Base-by-base conservation (phyloP, 2,113 vertebrate species). In the Sinocyclocheilus anophthalmus region DNA sequence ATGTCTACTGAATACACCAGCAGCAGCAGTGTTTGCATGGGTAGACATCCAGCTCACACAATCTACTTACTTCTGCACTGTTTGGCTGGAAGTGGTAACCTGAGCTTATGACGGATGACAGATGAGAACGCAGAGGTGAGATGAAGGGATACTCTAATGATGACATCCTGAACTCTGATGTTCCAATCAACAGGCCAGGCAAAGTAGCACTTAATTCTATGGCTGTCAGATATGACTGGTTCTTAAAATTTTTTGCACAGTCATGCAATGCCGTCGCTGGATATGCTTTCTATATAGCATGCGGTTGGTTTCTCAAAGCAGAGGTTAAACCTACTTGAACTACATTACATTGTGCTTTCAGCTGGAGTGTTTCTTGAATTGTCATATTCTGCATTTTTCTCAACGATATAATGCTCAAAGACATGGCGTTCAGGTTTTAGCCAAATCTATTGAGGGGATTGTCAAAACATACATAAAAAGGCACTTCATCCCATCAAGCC, bases 61-160 rank as follows among this genome's bases (percentile, higher is more conserved):
- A 55, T 42, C 77, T 37, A 80, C 77, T 80, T 80, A 42, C 77
- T 63, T 80, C 77, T 80, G 77, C 77, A 80, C 77, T 79, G 77
- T 79, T 24, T 79, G 55, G 77, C 77, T 79, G 77, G 77, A 61
- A 33, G 55, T 22, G 57, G 57, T 79, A 61, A 79, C 77, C 77
- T 79, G 55, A 61, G 55, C 6, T 72, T 79, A 39, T 33, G 55
- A 79, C 6, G 30, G 18, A 57, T 78, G 50, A 78, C 76, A 6
- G 76, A 78, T 53, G 76, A 30, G 16, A 20, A 78, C 5, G 2
- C 16, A 18, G 48, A 26, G 24, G 16, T 10, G 24, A 30, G 48
- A 76, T 42, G 73, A 55, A 30, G 76, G 7, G 45, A 77, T 11
- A 18, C 30, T 78, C 9, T 39, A 59, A n/a, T 8, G 30, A 79